Evolutionary conservation across 1,140 invertebrate genomes (phyloP).

Genomic region (Odontomachus brunneus): DNA sequence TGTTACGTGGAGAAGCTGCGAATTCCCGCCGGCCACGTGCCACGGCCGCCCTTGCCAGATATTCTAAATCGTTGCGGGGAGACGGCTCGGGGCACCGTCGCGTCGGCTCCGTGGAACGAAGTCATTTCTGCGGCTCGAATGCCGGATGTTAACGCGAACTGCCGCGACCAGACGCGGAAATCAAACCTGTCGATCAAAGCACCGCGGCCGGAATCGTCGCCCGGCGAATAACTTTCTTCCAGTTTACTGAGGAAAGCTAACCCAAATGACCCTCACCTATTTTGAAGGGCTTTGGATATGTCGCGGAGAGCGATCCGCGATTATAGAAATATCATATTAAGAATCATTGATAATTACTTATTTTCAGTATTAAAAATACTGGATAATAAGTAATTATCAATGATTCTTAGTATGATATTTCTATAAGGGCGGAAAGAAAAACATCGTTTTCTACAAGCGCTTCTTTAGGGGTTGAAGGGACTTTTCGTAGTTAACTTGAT

Average conservation of each 20-base stretch:
- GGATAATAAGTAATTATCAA: too few relatives aligned
- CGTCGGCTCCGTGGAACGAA: constrained; percentile 12
- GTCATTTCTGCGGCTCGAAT: constrained; percentile 41
- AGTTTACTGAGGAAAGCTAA: neutral
- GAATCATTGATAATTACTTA: too few relatives aligned
- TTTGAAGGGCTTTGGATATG: too few relatives aligned
- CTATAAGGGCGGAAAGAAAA: too few relatives aligned
- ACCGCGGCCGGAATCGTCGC: neutral
- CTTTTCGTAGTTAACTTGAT: too few relatives aligned
- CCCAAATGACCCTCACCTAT: too few relatives aligned
- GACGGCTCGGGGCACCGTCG: neutral
- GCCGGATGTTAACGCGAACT: constrained; percentile 38
- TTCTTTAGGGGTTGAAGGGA: too few relatives aligned
- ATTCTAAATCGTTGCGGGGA: constrained; percentile 51
- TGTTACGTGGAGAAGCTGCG: constrained; percentile 7
- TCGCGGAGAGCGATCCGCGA: too few relatives aligned
- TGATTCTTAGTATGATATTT: too few relatives aligned
- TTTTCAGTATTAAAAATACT: too few relatives aligned
- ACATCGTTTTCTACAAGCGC: too few relatives aligned
- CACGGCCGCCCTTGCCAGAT: constrained; percentile 35
- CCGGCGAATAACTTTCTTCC: constrained; percentile 15
- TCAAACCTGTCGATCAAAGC: constrained; percentile 53
- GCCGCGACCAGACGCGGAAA: constrained; percentile 45
- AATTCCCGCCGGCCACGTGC: constrained; percentile 54
- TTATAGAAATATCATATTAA: too few relatives aligned